A percentile compares a stretch with the other conserved stretches of the same genome.
phyloP scores from a whole-genome alignment of 2,113 vertebrate genomes.

The Enhydra lutris region DNA sequence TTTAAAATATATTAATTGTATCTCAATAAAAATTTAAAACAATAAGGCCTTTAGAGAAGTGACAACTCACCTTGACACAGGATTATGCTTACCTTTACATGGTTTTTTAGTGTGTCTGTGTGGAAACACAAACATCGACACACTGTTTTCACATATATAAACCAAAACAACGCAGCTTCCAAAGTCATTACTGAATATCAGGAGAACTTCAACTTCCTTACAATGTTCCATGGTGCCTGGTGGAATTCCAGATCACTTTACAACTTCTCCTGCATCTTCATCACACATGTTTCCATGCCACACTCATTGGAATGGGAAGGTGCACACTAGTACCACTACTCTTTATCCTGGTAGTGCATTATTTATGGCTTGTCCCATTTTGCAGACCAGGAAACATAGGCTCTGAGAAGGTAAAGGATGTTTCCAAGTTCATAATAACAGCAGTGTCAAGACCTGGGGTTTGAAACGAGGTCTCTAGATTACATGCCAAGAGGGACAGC shows the following conservation, averaged over 20 bases:
- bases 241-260: no score
- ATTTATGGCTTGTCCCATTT: not conserved
- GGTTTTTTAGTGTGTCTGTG: not conserved
- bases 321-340: not conserved
- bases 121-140: not conserved
- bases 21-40: not conserved
- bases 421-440: not conserved
- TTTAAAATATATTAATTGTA: not conserved
- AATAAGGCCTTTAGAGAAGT: not conserved
- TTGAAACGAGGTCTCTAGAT: not conserved
- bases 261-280: not conserved
- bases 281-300: no score
- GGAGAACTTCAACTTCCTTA: not conserved
- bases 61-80: fast-evolving
- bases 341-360: not conserved
- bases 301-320: not conserved
- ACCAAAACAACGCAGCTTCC: not conserved
- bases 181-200: not conserved
- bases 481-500: no score
- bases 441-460: not conserved
- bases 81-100: not conserved
- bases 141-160: no score
- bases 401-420: not conserved
- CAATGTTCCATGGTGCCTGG: fast-evolving
- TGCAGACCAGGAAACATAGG: not conserved